Evolutionary conservation across 2,797 vertebrate species (phyloP), one percentile per base, ranked within the genome.

Genomic region (Gambusia yucatana): DNA sequence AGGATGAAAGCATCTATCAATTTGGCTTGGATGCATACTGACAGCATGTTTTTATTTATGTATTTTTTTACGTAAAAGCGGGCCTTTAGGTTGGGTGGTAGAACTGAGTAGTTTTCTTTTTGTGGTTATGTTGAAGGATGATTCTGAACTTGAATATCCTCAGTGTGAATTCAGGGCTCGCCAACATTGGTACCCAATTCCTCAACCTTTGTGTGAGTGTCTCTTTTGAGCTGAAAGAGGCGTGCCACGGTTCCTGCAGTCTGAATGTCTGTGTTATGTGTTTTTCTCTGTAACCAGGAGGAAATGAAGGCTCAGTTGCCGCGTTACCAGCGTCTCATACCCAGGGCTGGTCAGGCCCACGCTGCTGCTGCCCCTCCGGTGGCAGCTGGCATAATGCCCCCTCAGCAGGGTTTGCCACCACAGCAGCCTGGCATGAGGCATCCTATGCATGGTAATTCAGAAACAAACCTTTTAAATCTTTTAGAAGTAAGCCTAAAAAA

Each of bases 341-440:
- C 98, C 85, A 95, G 97, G 33, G 95, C 96, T 10, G 97, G 97
- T 80, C 98, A 98, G 89, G 95, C 96, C 83, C 94, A 97, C 82
- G 95, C 94, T 88, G 96, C 94, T 87, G 96, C 96, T 91, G 97
- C 96, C 93, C 96, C 97, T 79, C 95, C 96, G 0, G 96, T 97
- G 94, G 97, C 96, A 82, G 96, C 97, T 84, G 96, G 97, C 85
- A 97, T 99, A 95, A 97, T 99, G 96, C 97, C 97, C 87, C 97
- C 96, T 75, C 98, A 99, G 91, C 98, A 97, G 87, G 97, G 97
- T 87, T 96, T 98, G 94, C 97, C 97, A 88, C 97, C 97, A 2
- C 98, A 99, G 69, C 97, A 98, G 57, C 97, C 97, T 86, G 97
- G 97, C 91, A 97, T 99, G 96, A 98, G 98, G 95, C 98, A 98